Evolutionary conservation across 2,113 vertebrate genomes (phyloP).

Genomic region (Pongo pygmaeus): DNA sequence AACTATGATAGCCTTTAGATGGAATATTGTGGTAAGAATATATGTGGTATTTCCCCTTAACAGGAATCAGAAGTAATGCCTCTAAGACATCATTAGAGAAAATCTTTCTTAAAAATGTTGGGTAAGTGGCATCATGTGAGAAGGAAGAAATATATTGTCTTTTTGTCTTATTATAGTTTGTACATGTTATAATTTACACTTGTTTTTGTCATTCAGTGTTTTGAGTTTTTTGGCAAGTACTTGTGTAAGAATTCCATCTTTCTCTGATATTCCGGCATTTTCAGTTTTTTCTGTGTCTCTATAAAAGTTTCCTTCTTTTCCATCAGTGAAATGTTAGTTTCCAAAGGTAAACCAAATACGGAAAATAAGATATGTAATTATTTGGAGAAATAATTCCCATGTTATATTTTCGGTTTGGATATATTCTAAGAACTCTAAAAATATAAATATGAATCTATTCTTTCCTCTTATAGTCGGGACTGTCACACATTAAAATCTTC

Average conservation of each 20-base stretch:
- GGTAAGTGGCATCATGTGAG: neutral
- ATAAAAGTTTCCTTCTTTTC: neutral
- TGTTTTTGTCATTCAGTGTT: neutral
- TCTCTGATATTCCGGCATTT: neutral
- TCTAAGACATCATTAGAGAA: neutral
- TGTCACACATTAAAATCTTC: neutral
- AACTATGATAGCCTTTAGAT: conserved; percentile 11
- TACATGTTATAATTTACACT: neutral
- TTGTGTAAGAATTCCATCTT: conserved; percentile 5
- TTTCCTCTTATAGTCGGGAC: neutral
- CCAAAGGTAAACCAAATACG: conserved; percentile 40
- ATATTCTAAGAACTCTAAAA: conserved; percentile 27
- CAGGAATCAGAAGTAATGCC: neutral
- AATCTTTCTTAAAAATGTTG: conserved; percentile 19
- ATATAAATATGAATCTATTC: neutral
- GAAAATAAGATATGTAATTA: conserved; percentile 10
- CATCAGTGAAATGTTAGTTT: conserved; percentile 38
- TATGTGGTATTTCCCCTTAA: neutral
- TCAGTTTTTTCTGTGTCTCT: neutral
- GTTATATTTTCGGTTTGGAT: neutral
- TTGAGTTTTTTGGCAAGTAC: neutral
- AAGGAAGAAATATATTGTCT: conserved; percentile 29
- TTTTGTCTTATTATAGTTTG: neutral
- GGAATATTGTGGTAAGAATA: neutral
- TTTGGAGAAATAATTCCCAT: neutral